phyloP scores from a whole-genome alignment of 2,113 vertebrate genomes.

The Odobenus rosmarus region DNA sequence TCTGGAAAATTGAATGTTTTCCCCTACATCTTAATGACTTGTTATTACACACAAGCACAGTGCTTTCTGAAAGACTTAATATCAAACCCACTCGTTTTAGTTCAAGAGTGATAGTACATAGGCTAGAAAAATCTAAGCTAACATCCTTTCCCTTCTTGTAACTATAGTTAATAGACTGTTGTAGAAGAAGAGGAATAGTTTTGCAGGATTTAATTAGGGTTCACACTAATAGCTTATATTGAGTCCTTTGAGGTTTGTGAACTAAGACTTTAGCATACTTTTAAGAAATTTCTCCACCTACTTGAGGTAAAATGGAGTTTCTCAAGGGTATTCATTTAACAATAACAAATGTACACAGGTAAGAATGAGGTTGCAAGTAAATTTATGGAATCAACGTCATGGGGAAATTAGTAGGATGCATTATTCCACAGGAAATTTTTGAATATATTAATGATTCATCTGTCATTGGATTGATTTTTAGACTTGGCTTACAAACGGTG shows the following conservation, averaged over 20 bases:
- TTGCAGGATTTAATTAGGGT: neutral
- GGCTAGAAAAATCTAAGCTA: neutral
- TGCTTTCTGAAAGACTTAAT: neutral
- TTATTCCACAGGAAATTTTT: neutral
- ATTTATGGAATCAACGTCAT: neutral
- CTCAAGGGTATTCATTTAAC: neutral
- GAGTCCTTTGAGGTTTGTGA: neutral
- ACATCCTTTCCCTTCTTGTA: neutral
- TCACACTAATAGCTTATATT: neutral
- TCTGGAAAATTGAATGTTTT: neutral
- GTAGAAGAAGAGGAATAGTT: neutral
- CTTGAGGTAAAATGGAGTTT: neutral
- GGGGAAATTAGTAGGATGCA: neutral
- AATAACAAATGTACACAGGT: neutral
- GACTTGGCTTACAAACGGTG: neutral
- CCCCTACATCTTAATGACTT: neutral
- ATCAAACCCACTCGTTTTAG: neutral
- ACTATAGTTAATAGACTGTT: neutral
- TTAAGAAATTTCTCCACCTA: neutral
- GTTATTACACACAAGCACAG: neutral
- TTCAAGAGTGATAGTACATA: neutral
- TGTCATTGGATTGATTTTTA: neutral
- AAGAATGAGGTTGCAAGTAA: neutral
- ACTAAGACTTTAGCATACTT: neutral
- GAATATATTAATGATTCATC: neutral